Evolutionary conservation across 1,140 invertebrate genomes (phyloP), one percentile per base, ranked within the genome.

Genomic region (Cryptotermes secundus): DNA sequence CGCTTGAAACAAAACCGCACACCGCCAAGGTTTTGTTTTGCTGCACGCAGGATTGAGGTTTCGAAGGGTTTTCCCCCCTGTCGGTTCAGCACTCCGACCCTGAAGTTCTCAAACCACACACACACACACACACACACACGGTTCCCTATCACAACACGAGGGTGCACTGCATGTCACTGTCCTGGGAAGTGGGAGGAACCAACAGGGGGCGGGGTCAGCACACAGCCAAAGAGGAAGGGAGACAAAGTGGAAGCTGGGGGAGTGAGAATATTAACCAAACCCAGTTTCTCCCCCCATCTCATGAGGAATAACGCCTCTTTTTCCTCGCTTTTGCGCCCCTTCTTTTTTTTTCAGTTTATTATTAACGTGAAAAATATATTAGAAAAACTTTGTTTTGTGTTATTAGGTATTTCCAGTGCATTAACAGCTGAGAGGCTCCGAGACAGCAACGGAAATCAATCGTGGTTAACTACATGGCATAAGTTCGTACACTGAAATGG

Each of bases 231-330:
- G 22, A 31, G 59, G 59, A 65, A 65, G 59, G 59, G 45, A 49
- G 16, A 19, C 45, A 19, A n/a, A 14, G 16, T 2, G 16, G 7
- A 14, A 49, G 45, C 45, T 49, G 45, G 12, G 59, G 59, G 6
- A 65, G 59, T 14, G 59, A 65, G 59, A 65, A 65, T 65, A 65
- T 65, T 65, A 65, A 65, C 59, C 59, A 65, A 65, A 65, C 59
- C 59, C 59, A n/a, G 24, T 65, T 65, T 31, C 59, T 31, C 26
- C 59, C 59, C 59, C 26, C 59, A n/a, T 31, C 26, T n/a, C n/a
- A 65, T 65, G n/a, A 65, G n/a, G 59, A 65, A 65, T 65, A 65
- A 14, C 59, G 26, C 59, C 59, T 65, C 26, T 9, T 4, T n/a
- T n/a, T 14, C 59, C 59, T n/a, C 59, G 1, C 26, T n/a, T 31